Conservation (phyloP, 2,113 vertebrate species). For the Muntiacus reevesi region DNA sequence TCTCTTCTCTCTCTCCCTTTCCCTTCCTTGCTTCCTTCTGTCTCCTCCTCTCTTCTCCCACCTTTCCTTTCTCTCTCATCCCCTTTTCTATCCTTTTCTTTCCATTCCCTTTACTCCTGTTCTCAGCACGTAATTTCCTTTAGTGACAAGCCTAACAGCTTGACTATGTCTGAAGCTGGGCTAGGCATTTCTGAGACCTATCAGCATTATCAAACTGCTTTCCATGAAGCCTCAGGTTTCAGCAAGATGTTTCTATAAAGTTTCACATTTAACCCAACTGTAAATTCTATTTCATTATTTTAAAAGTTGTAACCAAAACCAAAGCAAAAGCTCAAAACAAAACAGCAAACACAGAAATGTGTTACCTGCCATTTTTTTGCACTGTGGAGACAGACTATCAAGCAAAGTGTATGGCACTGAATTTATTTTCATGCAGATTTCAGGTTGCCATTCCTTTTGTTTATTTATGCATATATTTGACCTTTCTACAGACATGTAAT, state of each 20-base stretch:
- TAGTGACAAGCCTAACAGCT: background rate
- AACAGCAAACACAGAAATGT: background rate
- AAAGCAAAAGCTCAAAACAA: background rate
- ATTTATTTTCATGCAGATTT: background rate
- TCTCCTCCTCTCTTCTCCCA: too few relatives aligned
- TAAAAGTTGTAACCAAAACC: background rate
- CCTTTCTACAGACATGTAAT: constrained; percentile 1
- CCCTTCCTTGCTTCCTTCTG: background rate
- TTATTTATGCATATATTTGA: constrained; percentile 20
- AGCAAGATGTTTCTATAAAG: background rate
- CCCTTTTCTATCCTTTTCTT: too few relatives aligned
- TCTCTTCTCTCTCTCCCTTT: background rate
- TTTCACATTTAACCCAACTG: background rate
- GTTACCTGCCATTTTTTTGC: background rate
- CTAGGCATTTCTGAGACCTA: background rate
- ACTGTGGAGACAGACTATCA: background rate
- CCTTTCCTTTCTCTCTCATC: background rate
- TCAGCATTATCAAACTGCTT: background rate
- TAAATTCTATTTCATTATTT: background rate
- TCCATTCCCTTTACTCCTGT: background rate
- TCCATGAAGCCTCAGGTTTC: background rate
- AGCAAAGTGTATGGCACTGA: background rate
- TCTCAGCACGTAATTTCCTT: background rate
- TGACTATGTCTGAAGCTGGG: background rate
- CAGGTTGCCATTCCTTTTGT: background rate